Evolutionary conservation across 2,113 vertebrate genomes (phyloP), one percentile per base, ranked within the genome.

Genomic region (Halcyon senegalensis): DNA sequence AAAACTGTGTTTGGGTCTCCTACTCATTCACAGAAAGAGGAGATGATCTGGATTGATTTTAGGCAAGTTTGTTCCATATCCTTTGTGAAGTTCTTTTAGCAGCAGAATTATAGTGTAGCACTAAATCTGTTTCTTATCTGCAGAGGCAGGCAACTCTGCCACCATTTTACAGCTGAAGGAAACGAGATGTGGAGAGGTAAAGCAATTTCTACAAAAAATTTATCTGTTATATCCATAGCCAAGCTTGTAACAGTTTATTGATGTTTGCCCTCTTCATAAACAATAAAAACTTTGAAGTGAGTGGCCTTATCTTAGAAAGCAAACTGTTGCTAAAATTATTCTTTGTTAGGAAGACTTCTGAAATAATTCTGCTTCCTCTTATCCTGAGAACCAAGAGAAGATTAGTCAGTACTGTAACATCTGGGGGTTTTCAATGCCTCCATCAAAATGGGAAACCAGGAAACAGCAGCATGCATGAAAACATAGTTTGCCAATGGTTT

Each of bases 111-210:
- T 2, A 39, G 27, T 25, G 48, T 69, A 90, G 48, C 53, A 60
- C 58, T 75, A 44, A 84, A 82, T 87, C 69, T 94, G 56, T 84
- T 96, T 84, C 69, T 94, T 95, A 87, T 89, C 93, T 92, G 28
- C 33, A 44, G 68, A 73, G 80, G 74, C 58, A 85, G 84, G 53
- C 74, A 79, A 41, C 44, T 81, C 63, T 85, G 44, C 91, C 67
- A 39, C 89, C 50, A 19, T 60, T 93, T 93, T 74, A 41, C 44
- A 85, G n/a, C 44, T 87, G 74, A 91, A 94, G 74, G 75, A 96
- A 88, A 74, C 63, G 63, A 90, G 58, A 88, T 50, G 62, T 79
- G 62, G 62, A 73, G 59, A 89, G 39, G 53, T 84, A 53, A 84
- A 89, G 72, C 53, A 56, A 53, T 87, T 93, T 58, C 80, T 92